Base-by-base conservation (phyloP, 2,113 vertebrate genomes). In the Equus przewalskii region DNA sequence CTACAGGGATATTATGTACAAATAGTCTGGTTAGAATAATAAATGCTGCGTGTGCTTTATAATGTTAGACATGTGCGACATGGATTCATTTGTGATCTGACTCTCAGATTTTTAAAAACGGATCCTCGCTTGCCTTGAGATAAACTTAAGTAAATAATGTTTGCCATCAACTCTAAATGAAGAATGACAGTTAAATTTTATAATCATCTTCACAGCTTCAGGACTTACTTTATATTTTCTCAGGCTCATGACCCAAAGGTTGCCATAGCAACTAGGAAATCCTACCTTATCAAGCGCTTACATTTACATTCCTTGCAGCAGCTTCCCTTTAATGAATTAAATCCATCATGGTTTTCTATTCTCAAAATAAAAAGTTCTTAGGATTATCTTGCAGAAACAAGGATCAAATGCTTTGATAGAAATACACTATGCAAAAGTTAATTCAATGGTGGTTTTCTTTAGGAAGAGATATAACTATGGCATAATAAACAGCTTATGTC, bases 171-270 rank as follows among this genome's bases (percentile, higher is more conserved):
- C 98, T 99, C 98, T 99, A 99, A 99, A 99, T 99, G 99, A 99
- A 99, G 99, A 99, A 99, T 99, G 99, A 99, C 99, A 99, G 99
- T 99, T 98, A 99, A 99, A 99, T 99, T 99, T 99, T 99, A 99
- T 99, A 99, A 99, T 99, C 99, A 99, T 99, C 99, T 99, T 99
- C 99, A 98, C 98, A 98, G 99, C 98, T 99, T 98, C 98, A 99
- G 99, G 99, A 99, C 98, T 98, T 98, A 99, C 99, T 99, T 99
- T 99, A 98, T 99, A 98, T 98, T 98, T 98, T 98, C 98, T 98
- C 98, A 99, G 98, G 99, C 99, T 99, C 98, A 97, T 99, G 99
- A 99, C 99, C 99, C 98, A 98, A 98, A 98, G 98, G 99, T 99
- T 99, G 99, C 98, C 99, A 99, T 99, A 98, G 99, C 99, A 99